Evolutionary conservation across 1,140 invertebrate species (phyloP), one percentile per base, ranked within the genome.

Genomic region (Dysdera silvatica): DNA sequence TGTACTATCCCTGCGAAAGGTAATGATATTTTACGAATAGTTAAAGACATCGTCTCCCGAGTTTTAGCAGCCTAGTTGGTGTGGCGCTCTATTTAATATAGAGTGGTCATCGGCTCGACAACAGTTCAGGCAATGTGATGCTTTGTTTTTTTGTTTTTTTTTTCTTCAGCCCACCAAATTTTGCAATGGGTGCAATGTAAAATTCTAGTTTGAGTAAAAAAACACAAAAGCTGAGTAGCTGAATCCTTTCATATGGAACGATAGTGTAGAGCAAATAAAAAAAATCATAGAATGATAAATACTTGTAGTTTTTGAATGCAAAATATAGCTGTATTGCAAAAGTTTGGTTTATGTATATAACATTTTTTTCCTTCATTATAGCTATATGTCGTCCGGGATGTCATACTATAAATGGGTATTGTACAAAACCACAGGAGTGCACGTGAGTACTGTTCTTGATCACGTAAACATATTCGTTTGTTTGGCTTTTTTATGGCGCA

Each of bases 371-470:
- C 37, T 29, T 52, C 60, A 8, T 45, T 57, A 37, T 45, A 53
- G 51, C 35, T 41, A 85, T 87, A 73, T 97, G 93, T 80, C 79
- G 86, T 74, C 84, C 88, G 73, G 91, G 91, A 74, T 97, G 93
- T 80, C 84, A 92, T 78, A 41, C 12, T 14, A n/a, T 14, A 37
- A 88, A 94, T 79, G 93, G 93, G 73, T 84, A 87, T 76, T 97
- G 94, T 82, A 84, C 82, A 71, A 83, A 84, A 75, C 92, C 93
- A 70, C 88, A 91, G 80, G 88, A 94, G 81, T 96, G 26, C 70
- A 80, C 83, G 91, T 95, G 83, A 89, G 90, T 93, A 84, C 74
- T 52, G 7, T 28, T n/a, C n/a, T n/a, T n/a, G n/a, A n/a, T n/a
- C n/a, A 12, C 12, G 12, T 37, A n/a, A n/a, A n/a, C 12, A 14